Base-by-base conservation (phyloP, 2,113 vertebrate genomes). In the Coturnix japonica region DNA sequence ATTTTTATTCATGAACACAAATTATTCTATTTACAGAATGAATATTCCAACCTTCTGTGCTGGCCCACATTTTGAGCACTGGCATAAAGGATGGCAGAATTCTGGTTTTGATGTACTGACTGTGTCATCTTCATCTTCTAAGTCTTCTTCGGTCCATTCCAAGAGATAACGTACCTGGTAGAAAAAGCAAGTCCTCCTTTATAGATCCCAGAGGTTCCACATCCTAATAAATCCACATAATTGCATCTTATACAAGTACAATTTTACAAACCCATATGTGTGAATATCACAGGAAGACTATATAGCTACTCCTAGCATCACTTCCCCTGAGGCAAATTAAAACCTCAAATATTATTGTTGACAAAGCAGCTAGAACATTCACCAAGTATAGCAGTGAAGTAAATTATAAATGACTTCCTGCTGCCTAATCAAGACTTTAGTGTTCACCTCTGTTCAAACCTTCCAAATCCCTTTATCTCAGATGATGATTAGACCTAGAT, bases 21-120 rank as follows among this genome's bases (percentile, higher is more conserved):
- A 54, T 78, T n/a, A 30, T 49, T 89, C 7, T 67, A 70, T 82
- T 67, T 56, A 87, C 19, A 85, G 49, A 81, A 41, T 21, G 22
- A 86, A 37, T 26, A 54, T 20, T 82, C 95, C n/a, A 73, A 99
- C 99, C 99, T 99, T 99, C 91, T 99, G 99, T 66, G 94, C 94
- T 35, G 98, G 99, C 33, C 98, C 98, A 66, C 99, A 99, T 73
- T 93, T 98, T 9, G 97, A 91, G 93, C 99, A 99, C 94, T 99
- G 99, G 95, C 99, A 99, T 93, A 99, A 96, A 0, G 99, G 99
- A 81, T 99, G 99, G 87, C 99, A 99, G 57, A 99, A 97, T 31
- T 98, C 97, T 6, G 88, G 83, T 41, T 97, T 97, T 1, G 84
- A 61, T 18, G 66, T 41, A 37, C 64, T 26, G 71, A 75, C 64